Evolutionary conservation across 2,888 invertebrate species (phyloP), one percentile per base, ranked within the genome.

Genomic region (Lissocephala sabroskyi): DNA sequence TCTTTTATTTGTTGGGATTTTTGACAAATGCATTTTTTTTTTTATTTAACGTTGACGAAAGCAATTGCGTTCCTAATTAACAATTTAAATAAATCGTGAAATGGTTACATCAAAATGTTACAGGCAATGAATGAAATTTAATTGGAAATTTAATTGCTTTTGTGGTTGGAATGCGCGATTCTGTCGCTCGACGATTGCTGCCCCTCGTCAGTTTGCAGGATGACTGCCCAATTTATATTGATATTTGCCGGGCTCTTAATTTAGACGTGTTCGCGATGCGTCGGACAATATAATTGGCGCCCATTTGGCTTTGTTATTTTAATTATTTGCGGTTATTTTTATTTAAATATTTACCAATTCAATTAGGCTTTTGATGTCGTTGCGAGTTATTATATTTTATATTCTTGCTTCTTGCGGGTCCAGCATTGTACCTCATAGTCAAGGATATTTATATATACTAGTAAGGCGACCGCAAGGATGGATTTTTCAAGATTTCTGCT

Each of bases 81-180:
- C 77, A 71, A 78, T 74, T 77, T 76, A 77, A 78, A 76, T 75
- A 76, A 77, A 75, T 73, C 70, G 73, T 58, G 35, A 33, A 53
- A 35, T 56, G 56, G 58, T 71, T 62, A 61, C 52, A 64, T 64
- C 64, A 56, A 62, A 73, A 73, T 65, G 70, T 73, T 58, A 56
- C 56, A 55, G 23, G 7, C 23, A 57, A 65, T 66, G 61, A 76
- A 78, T 76, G 68, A 65, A 79, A 79, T 79, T 76, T 76, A 79
- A 79, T 79, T 79, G 75, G 67, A 73, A 75, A 79, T 75, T 70
- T 79, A 76, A 79, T 78, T 78, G 71, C 79, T 73, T 73, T 73
- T 73, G 71, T 73, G 71, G 71, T 78, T 33, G 42, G 51, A 59
- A 63, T 59, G 62, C 49, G 62, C 49, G 44, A 61, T 49, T 52